Conservation (phyloP, 2,888 invertebrate genomes). For the Malthinus seriepunctatus region DNA sequence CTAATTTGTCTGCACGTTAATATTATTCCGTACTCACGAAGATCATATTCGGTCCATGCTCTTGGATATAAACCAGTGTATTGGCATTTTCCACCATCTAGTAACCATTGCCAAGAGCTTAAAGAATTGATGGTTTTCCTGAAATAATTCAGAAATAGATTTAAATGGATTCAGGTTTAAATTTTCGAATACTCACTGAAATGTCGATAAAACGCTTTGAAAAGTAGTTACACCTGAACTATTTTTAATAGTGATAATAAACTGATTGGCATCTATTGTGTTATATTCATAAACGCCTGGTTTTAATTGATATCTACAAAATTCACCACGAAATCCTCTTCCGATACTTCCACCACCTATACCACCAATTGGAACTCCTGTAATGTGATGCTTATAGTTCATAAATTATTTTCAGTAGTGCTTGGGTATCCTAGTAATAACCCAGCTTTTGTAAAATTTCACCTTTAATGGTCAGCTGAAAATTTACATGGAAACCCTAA, state of each 20-base stretch:
- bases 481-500: too few relatives aligned
- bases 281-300: constrained; percentile 90
- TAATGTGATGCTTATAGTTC: not conserved
- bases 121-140: constrained; percentile 68
- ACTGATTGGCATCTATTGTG: constrained; percentile 83
- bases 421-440: too few relatives aligned
- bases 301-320: constrained; percentile 86
- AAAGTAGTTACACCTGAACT: constrained; percentile 69
- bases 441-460: too few relatives aligned
- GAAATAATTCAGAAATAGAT: constrained; percentile 1
- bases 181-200: constrained; percentile 60
- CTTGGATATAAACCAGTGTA: constrained; percentile 90
- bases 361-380: constrained; percentile 84
- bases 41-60: constrained; percentile 88
- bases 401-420: too few relatives aligned
- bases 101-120: constrained; percentile 71
- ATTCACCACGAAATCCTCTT: constrained; percentile 89
- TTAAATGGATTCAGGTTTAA: not conserved
- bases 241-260: constrained; percentile 84
- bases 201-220: constrained; percentile 78
- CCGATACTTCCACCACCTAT: constrained; percentile 86
- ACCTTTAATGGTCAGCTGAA: too few relatives aligned
- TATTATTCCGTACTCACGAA: constrained; percentile 77
- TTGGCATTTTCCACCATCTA: constrained; percentile 68
- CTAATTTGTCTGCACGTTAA: constrained; percentile 88